Base-by-base conservation (phyloP, 2,113 vertebrate species). In the Mystacornis crossleyi region DNA sequence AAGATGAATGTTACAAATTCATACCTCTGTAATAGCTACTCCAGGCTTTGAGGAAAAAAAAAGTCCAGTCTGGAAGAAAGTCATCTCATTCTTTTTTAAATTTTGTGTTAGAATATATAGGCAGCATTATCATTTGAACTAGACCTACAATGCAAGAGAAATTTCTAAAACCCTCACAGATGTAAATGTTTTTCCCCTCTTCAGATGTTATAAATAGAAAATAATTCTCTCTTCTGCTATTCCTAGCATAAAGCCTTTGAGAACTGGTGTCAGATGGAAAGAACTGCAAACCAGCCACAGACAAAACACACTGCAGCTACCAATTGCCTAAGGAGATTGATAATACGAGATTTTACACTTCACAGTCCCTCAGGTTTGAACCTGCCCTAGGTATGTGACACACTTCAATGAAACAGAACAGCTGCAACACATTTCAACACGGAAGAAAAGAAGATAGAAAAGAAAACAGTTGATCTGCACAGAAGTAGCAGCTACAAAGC, bases 1-100 rank as follows among this genome's bases (percentile, higher is more conserved):
- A 95, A 96, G 80, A 95, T 90, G 15, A 95, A 88, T 75, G 60
- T 69, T 58, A 79, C 38, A 90, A 77, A 93, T 66, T 96, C 77
- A 72, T 5, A 42, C 42, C 23, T 83, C 51, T 88, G 19, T 58
- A 93, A 94, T 64, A 91, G 42, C 67, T 94, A 88, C 61, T 92
- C 34, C 14, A 90, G 1, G 1, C 85, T 96, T 93, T 34, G 51
- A 64, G 38, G 31, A 38, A 10, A 74, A 65, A 65, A 62, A 93
- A 66, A 83, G 74, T 33, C 48, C 53, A 91, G 53, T 73, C 65
- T 82, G 79, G 15, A 94, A 85, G 45, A 80, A 78, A 51, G 23
- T 31, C 28, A 13, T 47, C 50, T 67, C n/a, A 33, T 61, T 88
- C 34, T 55, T 67, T 86, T 60, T 90, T 58, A 75, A 81, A 64